Percentiles rank a stretch among this genome's conserved stretches.
These are phyloP conservation scores for Dendrocincla fuliginosa DNA, from an alignment of 2,797 vertebrate genomes.

Conservation along the genomic window DNA sequence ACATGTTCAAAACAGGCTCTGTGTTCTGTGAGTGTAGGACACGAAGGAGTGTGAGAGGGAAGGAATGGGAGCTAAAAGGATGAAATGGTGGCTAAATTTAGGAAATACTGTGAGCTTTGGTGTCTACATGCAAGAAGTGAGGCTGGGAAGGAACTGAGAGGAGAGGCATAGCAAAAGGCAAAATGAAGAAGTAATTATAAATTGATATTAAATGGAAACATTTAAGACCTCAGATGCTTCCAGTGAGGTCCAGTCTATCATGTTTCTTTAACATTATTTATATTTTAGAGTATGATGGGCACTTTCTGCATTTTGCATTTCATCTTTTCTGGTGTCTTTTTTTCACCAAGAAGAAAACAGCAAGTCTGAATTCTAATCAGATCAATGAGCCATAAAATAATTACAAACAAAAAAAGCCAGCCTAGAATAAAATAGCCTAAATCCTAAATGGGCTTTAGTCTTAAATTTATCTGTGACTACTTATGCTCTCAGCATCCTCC, in stretches of 20 bases:
- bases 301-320: not conserved
- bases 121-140: not conserved
- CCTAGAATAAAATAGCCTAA: not conserved
- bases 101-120: not conserved
- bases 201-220: not conserved
- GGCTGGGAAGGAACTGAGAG: not conserved
- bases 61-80: not conserved
- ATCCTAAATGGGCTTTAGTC: not conserved
- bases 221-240: not conserved
- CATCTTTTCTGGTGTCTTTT: not conserved
- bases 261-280: not conserved
- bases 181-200: not conserved
- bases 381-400: not conserved
- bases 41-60: not conserved
- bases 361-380: not conserved
- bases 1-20: not conserved
- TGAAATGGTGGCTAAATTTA: not conserved
- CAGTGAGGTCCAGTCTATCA: not conserved
- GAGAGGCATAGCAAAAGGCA: not conserved
- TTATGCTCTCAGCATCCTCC: not conserved
- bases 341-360: not conserved
- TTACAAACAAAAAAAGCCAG: not conserved
- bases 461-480: not conserved
- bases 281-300: not conserved
- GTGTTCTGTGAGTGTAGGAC: fast-evolving